These are phyloP conservation scores for Lamellibrachia satsuma DNA, from an alignment of 2,888 invertebrate genomes.

Conservation along the genomic window DNA sequence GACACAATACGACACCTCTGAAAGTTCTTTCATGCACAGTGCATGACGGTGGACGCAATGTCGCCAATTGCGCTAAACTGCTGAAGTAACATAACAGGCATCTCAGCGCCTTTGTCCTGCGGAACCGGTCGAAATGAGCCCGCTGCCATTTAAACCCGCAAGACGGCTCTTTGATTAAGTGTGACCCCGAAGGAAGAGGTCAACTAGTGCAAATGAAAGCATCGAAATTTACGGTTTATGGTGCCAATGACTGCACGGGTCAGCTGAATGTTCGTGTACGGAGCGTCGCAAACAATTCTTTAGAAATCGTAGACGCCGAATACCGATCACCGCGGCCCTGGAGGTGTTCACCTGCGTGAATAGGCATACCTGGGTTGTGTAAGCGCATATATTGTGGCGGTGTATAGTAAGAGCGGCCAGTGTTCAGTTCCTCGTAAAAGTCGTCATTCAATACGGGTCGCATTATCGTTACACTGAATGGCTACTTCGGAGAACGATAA, in stretches of 20 bases:
- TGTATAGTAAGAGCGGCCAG: neutral
- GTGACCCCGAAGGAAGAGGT: neutral
- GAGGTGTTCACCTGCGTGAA: neutral
- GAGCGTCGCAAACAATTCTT: neutral
- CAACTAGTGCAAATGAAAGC: neutral
- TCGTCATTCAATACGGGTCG: neutral
- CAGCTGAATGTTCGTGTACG: neutral
- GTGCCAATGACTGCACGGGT: neutral
- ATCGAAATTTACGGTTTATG: neutral
- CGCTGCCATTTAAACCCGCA: neutral
- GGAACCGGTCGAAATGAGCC: neutral
- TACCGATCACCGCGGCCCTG: neutral
- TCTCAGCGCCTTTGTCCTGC: too few relatives aligned
- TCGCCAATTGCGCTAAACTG: neutral
- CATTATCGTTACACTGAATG: conserved; percentile 6
- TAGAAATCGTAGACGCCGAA: neutral
- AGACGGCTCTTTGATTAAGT: neutral
- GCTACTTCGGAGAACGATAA: neutral
- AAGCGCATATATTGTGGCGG: neutral
- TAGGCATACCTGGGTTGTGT: neutral
- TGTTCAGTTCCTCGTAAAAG: neutral
- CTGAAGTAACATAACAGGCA: too few relatives aligned
- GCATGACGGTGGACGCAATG: neutral
- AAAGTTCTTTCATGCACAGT: neutral
- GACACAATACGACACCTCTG: neutral